Percentiles rank a stretch among this genome's conserved stretches.
Evolutionary conservation across 1,140 invertebrate genomes (phyloP).

Genomic region (Micrasema longulum): DNA sequence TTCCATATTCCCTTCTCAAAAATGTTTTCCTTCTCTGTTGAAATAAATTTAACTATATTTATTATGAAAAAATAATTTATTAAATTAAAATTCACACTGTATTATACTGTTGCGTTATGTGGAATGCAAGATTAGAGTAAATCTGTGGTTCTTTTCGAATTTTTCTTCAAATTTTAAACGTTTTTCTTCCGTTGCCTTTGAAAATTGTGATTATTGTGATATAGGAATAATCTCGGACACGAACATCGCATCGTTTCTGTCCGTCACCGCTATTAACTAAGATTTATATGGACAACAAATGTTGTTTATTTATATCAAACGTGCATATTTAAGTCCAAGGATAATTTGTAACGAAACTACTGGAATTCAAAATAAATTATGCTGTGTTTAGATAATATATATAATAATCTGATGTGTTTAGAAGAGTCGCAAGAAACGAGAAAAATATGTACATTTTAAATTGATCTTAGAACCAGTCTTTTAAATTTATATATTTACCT

Average conservation of each 20-base stretch:
- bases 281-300: slow-evolving; percentile 27
- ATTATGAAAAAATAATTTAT: no score
- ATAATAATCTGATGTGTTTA: no score
- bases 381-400: no score
- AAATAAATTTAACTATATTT: no score
- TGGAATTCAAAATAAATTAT: background rate
- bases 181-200: background rate
- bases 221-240: background rate
- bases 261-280: slow-evolving; percentile 8
- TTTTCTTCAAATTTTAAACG: background rate
- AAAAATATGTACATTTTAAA: no score
- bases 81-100: no score
- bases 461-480: no score
- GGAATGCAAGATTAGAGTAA: background rate
- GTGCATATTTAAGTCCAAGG: background rate
- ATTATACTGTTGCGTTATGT: no score
- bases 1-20: no score
- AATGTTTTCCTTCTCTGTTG: no score
- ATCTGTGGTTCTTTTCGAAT: background rate
- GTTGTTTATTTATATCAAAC: slow-evolving; percentile 11
- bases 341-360: background rate
- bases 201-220: slow-evolving; percentile 21
- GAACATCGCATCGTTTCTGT: slow-evolving; percentile 1
- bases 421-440: no score
- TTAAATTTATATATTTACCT: no score